phyloP scores from a whole-genome alignment of 2,888 invertebrate genomes.

The Hypselothyrea guttata region DNA sequence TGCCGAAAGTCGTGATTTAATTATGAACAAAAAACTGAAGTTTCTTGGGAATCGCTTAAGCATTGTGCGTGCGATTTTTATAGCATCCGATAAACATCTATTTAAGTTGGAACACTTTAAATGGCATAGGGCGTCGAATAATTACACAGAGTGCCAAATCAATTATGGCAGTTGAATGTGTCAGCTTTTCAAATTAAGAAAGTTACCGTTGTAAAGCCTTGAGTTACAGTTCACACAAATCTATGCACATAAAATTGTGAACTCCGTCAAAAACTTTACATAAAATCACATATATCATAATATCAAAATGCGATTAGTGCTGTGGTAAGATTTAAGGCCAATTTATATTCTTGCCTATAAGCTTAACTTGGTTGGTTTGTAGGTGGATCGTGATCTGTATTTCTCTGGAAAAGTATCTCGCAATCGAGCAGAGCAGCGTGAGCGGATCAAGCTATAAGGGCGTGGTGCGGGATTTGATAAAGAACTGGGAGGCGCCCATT shows the following conservation, averaged over 20 bases:
- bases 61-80: neutral
- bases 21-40: slow-evolving; percentile 10
- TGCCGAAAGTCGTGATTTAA: slow-evolving; percentile 21
- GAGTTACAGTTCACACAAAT: slow-evolving; percentile 16
- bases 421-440: neutral
- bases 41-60: slow-evolving; percentile 13
- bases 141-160: too few species aligned
- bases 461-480: slow-evolving; percentile 51
- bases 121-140: neutral
- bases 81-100: neutral
- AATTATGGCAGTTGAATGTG: too few species aligned
- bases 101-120: neutral
- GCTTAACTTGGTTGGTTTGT: too few species aligned
- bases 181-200: too few species aligned
- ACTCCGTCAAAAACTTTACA: neutral
- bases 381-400: slow-evolving; percentile 24
- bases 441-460: slow-evolving; percentile 47
- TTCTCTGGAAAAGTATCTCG: neutral
- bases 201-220: slow-evolving; percentile 10
- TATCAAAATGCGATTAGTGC: slow-evolving; percentile 26
- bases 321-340: too few species aligned
- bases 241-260: slow-evolving; percentile 4
- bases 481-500: slow-evolving; percentile 61
- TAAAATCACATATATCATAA: neutral
- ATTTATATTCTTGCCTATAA: too few species aligned